Conservation (phyloP, 2,797 vertebrate species). For the Acestrorhynchus altus region DNA sequence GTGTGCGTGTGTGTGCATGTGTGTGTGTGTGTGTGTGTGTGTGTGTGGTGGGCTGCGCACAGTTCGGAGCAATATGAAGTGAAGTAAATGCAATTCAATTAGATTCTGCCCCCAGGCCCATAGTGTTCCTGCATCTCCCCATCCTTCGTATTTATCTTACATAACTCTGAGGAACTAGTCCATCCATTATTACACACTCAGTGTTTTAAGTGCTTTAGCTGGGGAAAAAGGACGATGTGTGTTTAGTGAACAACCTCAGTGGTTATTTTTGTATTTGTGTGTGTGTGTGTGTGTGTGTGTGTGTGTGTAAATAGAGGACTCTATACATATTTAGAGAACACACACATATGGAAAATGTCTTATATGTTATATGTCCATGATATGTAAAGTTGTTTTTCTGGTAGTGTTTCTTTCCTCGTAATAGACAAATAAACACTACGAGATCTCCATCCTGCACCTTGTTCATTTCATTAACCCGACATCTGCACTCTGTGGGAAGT, state of each 20-base stretch:
- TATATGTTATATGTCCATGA: too few relatives aligned
- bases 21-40: constrained; percentile 25
- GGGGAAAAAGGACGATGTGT: constrained; percentile 23
- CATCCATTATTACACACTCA: constrained; percentile 61
- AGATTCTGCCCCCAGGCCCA: constrained; percentile 68
- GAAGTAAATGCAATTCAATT: constrained; percentile 75
- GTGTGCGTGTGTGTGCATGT: constrained; percentile 21
- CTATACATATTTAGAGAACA: background rate
- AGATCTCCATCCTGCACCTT: too few relatives aligned
- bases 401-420: too few relatives aligned
- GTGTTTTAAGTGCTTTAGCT: constrained; percentile 49
- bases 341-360: too few relatives aligned
- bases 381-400: too few relatives aligned
- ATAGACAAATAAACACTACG: too few relatives aligned
- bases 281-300: background rate
- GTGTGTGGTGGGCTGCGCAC: constrained; percentile 8
- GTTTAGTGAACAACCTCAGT: constrained; percentile 41
- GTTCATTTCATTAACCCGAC: too few relatives aligned
- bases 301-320: background rate
- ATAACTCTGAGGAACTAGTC: constrained; percentile 67
- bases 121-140: constrained; percentile 65
- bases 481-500: too few relatives aligned
- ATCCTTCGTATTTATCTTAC: constrained; percentile 62
- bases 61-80: constrained; percentile 63
- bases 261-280: constrained; percentile 31